Percentiles rank a stretch among this genome's conserved stretches.
These are phyloP conservation scores for Hippolais icterina DNA, from an alignment of 2,113 vertebrate species.

Conservation along the genomic window DNA sequence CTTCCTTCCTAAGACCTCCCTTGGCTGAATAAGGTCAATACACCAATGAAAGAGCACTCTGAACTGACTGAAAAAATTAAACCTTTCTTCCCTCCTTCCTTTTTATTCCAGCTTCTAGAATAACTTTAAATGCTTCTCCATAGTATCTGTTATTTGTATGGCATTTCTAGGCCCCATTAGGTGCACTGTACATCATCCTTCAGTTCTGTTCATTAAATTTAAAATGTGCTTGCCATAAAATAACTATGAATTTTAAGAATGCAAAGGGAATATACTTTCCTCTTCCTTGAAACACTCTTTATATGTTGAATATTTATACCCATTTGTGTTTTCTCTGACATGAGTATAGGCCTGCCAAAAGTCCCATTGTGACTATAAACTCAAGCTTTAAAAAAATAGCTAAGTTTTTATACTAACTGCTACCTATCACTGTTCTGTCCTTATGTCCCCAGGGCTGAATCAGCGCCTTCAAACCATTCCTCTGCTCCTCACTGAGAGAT, in stretches of 20 bases:
- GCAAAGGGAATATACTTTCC: background rate
- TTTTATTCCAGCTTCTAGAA: background rate
- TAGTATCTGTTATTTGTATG: background rate
- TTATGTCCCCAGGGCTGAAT: background rate
- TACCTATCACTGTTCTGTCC: background rate
- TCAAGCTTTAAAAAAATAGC: background rate
- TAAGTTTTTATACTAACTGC: slow-evolving; percentile 6
- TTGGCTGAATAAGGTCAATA: background rate
- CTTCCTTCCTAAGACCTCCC: background rate
- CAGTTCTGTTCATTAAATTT: background rate
- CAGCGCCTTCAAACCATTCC: background rate
- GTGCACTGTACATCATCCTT: background rate
- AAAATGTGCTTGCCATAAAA: background rate
- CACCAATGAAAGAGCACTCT: background rate
- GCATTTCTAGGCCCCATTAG: background rate
- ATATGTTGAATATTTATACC: slow-evolving; percentile 23
- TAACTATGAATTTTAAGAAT: background rate
- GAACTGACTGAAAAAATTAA: background rate
- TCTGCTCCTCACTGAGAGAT: background rate
- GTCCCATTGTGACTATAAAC: background rate
- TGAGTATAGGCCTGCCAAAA: background rate
- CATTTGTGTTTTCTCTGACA: slow-evolving; percentile 28
- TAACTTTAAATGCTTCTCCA: background rate
- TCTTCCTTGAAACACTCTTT: background rate
- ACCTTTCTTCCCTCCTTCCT: background rate